These are phyloP conservation scores for Nixonia krombeini DNA, from an alignment of 1,140 invertebrate species.

Conservation along the genomic window DNA sequence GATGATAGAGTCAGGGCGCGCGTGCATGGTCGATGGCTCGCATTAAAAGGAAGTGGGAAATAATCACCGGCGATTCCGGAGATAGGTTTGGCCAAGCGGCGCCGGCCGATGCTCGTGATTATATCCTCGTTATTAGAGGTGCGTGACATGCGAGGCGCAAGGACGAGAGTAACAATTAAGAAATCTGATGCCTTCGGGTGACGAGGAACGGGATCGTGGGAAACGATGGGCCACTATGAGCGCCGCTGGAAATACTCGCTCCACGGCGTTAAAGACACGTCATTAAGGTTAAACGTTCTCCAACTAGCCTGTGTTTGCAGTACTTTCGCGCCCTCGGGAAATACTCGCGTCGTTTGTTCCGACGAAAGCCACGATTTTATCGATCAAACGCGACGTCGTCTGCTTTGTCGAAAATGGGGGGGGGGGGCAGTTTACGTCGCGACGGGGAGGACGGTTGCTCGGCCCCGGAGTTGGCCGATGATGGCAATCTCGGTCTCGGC, in stretches of 20 bases:
- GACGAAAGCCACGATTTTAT: no score
- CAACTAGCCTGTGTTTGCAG: slow-evolving; percentile 46
- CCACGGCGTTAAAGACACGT: slow-evolving; percentile 69
- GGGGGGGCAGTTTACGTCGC: no score
- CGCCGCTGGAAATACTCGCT: slow-evolving; percentile 48
- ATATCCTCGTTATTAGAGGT: slow-evolving; percentile 6
- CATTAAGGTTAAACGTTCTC: slow-evolving; percentile 69
- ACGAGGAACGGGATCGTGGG: slow-evolving; percentile 57
- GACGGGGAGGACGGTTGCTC: no score
- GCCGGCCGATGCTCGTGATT: not conserved
- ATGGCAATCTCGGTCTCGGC: slow-evolving; percentile 23
- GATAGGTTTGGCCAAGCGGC: no score
- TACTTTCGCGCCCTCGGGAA: slow-evolving; percentile 44
- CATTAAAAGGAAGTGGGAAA: no score
- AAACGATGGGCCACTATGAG: slow-evolving; percentile 49
- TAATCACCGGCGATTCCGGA: no score
- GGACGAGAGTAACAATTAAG: slow-evolving; percentile 63
- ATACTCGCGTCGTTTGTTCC: slow-evolving; percentile 44
- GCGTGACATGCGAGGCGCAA: slow-evolving; percentile 21
- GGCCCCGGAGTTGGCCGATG: no score
- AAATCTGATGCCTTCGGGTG: slow-evolving; percentile 56
- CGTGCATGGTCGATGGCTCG: no score
- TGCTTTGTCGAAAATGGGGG: no score
- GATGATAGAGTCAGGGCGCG: no score
- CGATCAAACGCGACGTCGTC: no score